phyloP scores from a whole-genome alignment of 2,797 vertebrate species.

The Nyctibius grandis region DNA sequence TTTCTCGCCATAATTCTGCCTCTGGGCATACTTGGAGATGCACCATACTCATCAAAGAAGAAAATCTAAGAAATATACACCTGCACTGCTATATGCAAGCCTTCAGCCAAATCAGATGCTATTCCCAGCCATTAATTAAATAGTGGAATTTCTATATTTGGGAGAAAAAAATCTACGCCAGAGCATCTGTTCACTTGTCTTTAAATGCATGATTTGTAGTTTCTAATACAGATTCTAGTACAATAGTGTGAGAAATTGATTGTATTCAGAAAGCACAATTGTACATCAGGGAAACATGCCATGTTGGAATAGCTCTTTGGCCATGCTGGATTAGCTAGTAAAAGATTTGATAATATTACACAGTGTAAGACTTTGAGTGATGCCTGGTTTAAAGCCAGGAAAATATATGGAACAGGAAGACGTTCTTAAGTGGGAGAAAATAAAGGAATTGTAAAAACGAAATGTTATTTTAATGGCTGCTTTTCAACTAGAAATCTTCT shows the following conservation, averaged over 20 bases:
- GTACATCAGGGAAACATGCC: not conserved
- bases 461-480: not conserved
- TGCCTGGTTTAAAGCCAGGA: not conserved
- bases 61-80: not conserved
- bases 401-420: not conserved
- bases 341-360: not conserved
- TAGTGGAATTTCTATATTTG: not conserved
- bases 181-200: conserved; percentile 12
- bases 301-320: not conserved
- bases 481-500: not conserved
- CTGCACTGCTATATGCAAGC: not conserved
- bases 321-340: not conserved
- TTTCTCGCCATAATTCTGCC: not conserved
- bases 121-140: not conserved
- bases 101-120: not conserved
- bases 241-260: not conserved
- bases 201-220: not conserved
- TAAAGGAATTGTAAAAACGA: not conserved
- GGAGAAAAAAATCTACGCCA: not conserved
- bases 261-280: not conserved
- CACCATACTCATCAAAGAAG: not conserved
- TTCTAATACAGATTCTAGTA: not conserved
- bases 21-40: not conserved
- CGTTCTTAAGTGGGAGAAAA: not conserved
- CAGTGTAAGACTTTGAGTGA: not conserved